A percentile compares a stretch with the other conserved stretches of the same genome.
phyloP scores from a whole-genome alignment of 2,797 vertebrate species.

The Gallirallus australis region DNA sequence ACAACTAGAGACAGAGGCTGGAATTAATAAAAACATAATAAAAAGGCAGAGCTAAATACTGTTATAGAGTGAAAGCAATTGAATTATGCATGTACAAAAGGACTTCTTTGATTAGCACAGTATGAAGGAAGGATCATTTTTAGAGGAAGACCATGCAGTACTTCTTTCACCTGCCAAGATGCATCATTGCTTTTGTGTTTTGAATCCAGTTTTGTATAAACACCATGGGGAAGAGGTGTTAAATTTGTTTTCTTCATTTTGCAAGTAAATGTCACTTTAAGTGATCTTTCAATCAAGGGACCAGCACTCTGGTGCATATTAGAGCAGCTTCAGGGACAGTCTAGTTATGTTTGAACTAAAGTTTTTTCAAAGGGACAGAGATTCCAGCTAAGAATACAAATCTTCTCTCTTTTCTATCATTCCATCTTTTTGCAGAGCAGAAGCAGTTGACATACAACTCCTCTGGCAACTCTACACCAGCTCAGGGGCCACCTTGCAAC shows the following conservation, averaged over 20 bases:
- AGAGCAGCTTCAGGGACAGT: not conserved
- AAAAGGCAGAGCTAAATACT: not conserved
- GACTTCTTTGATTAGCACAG: not conserved
- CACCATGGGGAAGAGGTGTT: not conserved
- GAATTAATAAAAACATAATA: not conserved
- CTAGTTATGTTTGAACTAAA: rapidly evolving
- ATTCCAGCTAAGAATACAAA: not conserved
- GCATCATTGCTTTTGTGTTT: not conserved
- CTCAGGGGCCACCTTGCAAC: not conserved
- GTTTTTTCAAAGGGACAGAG: not conserved
- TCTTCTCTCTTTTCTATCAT: not conserved
- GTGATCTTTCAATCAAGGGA: not conserved
- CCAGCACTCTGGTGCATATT: not conserved
- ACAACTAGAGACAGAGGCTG: not conserved
- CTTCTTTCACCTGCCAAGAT: not conserved
- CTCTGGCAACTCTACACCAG: not conserved
- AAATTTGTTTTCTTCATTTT: not conserved
- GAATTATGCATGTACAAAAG: not conserved
- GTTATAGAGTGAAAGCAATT: not conserved
- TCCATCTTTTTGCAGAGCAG: not conserved
- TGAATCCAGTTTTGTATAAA: not conserved
- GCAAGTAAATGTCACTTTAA: not conserved
- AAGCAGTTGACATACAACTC: not conserved
- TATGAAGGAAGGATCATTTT: not conserved
- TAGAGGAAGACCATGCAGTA: not conserved